These are phyloP conservation scores for Colius striatus DNA, from an alignment of 2,113 vertebrate species.

Conservation along the genomic window DNA sequence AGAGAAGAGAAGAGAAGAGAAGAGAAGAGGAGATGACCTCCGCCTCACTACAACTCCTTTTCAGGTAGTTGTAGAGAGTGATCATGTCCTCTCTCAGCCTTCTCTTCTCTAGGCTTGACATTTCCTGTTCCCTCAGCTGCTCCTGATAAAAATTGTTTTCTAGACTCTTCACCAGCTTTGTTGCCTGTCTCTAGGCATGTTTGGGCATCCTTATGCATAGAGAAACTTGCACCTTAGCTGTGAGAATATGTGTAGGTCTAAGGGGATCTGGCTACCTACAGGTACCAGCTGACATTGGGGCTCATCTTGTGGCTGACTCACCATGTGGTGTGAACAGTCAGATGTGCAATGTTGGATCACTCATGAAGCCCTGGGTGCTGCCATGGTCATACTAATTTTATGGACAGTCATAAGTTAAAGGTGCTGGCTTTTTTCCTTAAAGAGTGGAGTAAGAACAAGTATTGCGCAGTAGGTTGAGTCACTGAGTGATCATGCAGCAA, in stretches of 20 bases:
- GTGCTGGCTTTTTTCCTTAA: background rate
- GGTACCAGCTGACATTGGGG: background rate
- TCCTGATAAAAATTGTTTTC: too few species aligned
- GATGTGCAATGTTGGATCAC: background rate
- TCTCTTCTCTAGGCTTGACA: too few species aligned
- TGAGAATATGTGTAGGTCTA: background rate
- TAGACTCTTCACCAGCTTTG: too few species aligned
- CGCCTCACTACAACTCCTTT: too few species aligned
- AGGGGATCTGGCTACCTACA: background rate
- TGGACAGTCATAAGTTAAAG: background rate
- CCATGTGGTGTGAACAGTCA: rapidly evolving
- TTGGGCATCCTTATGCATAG: background rate
- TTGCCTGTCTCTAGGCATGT: background rate
- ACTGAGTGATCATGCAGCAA: background rate
- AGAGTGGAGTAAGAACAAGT: background rate
- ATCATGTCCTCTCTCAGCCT: too few species aligned
- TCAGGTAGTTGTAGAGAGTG: too few species aligned
- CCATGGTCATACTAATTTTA: background rate
- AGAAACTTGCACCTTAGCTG: background rate
- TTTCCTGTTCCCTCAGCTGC: too few species aligned
- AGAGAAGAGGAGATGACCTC: too few species aligned
- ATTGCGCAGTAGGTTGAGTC: background rate
- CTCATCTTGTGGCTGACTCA: background rate
- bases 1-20: too few species aligned
- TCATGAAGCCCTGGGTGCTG: background rate